Evolutionary conservation across 2,113 vertebrate species (phyloP).

Genomic region (Maccullochella peelii): DNA sequence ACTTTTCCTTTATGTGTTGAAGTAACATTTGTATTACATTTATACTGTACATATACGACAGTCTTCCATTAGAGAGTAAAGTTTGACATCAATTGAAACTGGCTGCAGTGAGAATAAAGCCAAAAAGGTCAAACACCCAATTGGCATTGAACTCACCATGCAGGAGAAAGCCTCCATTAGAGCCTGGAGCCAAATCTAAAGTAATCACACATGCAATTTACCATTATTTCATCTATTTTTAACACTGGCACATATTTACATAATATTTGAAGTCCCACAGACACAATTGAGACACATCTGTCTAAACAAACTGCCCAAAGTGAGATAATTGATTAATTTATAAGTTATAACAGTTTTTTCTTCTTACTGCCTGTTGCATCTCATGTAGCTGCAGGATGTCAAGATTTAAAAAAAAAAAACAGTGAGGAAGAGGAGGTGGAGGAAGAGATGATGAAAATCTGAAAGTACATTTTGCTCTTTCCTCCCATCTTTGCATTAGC

Average conservation of each 20-base stretch:
- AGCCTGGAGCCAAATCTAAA: constrained; percentile 55
- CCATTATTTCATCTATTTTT: background rate
- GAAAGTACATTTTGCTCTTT: constrained; percentile 53
- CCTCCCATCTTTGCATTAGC: constrained; percentile 48
- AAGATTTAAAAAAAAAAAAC: constrained; percentile 4
- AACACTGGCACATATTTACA: constrained; percentile 11
- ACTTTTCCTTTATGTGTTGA: background rate
- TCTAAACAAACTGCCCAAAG: constrained; percentile 22
- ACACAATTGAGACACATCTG: constrained; percentile 16
- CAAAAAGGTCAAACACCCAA: constrained; percentile 48
- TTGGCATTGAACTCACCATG: constrained; percentile 46
- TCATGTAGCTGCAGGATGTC: constrained; percentile 6
- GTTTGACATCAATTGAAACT: constrained; percentile 4
- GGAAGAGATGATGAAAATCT: constrained; percentile 58
- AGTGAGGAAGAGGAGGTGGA: constrained; percentile 30
- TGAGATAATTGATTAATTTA: constrained; percentile 17
- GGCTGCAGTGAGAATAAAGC: constrained; percentile 39
- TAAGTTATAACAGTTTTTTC: background rate
- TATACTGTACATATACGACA: background rate
- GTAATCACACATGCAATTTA: constrained; percentile 25
- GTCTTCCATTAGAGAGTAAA: background rate
- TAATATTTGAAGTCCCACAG: constrained; percentile 14
- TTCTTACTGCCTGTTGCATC: constrained; percentile 49
- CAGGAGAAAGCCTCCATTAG: constrained; percentile 26
- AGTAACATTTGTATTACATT: background rate